Conservation (phyloP, 2,113 vertebrate genomes). For the Rana temporaria region DNA sequence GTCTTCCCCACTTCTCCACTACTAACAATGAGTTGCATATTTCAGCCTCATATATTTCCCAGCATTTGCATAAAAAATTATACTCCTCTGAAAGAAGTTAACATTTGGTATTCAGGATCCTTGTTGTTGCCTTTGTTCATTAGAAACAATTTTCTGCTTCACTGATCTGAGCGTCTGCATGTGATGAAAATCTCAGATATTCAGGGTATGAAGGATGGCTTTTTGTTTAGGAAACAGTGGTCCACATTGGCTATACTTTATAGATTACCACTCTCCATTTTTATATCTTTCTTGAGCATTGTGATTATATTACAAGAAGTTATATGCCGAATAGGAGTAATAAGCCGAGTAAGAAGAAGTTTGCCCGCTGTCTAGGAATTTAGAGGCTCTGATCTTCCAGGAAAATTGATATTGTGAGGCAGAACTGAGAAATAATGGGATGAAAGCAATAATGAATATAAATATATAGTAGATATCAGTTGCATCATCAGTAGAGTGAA, state of each 20-base stretch:
- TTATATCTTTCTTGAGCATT: too few species aligned
- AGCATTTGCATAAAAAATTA: constrained; percentile 55
- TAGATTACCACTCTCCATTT: too few species aligned
- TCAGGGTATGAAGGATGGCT: constrained; percentile 35
- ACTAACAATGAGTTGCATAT: constrained; percentile 45
- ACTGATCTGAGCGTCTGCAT: constrained; percentile 38
- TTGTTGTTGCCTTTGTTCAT: constrained; percentile 56
- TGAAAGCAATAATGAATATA: too few species aligned
- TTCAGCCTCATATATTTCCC: constrained; percentile 45
- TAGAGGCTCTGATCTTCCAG: too few species aligned
- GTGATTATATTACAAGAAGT: too few species aligned
- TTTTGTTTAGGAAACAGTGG: constrained; percentile 52
- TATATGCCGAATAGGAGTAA: too few species aligned
- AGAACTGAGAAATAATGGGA: too few species aligned
- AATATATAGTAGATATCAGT: too few species aligned
- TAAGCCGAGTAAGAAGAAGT: too few species aligned
- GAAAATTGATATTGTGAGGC: too few species aligned
- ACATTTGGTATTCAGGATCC: constrained; percentile 52
- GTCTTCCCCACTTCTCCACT: constrained; percentile 18
- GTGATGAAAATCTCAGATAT: constrained; percentile 53
- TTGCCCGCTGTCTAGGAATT: too few species aligned
- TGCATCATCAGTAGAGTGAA: too few species aligned
- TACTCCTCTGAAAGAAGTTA: constrained; percentile 46
- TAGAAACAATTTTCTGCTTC: constrained; percentile 57
- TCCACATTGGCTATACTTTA: constrained; percentile 18